A percentile compares a stretch with the other conserved stretches of the same genome.
Conservation (phyloP, 1,140 invertebrate species). For the Whitmania pigra region DNA sequence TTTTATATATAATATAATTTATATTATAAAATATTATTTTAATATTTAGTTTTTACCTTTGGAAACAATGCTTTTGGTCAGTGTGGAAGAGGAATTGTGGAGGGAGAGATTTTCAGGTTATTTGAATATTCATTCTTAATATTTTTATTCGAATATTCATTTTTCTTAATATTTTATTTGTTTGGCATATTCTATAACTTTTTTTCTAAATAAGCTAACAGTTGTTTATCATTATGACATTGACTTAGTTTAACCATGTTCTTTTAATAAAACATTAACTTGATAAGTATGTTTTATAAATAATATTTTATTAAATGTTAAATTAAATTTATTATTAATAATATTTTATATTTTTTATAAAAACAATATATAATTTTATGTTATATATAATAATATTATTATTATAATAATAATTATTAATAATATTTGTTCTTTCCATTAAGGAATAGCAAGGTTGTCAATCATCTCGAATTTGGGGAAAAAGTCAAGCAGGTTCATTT, state of each 20-base stretch:
- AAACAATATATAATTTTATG: too few species aligned
- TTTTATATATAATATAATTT: too few species aligned
- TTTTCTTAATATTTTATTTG: not conserved
- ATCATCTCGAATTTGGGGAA: constrained; percentile 2
- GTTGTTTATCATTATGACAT: too few species aligned
- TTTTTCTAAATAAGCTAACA: not conserved
- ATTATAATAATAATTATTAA: too few species aligned
- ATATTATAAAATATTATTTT: too few species aligned
- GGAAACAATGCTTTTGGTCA: constrained; percentile 90
- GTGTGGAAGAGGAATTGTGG: constrained; percentile 69
- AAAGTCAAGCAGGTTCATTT: constrained; percentile 21
- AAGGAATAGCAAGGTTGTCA: constrained; percentile 12
- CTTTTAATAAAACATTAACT: not conserved
- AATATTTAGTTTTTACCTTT: constrained; percentile 55
- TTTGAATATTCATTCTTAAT: not conserved
- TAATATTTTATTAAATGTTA: too few species aligned
- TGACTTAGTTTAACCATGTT: not conserved
- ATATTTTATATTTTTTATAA: too few species aligned
- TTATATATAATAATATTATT: too few species aligned
- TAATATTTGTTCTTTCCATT: not conserved
- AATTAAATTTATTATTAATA: too few species aligned
- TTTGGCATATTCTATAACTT: not conserved
- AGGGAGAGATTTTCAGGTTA: constrained; percentile 58
- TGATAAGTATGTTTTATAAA: too few species aligned
- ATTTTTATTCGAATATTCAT: constrained; percentile 4